These are phyloP conservation scores for Scytalopus superciliaris DNA, from an alignment of 2,113 vertebrate genomes.

Conservation along the genomic window DNA sequence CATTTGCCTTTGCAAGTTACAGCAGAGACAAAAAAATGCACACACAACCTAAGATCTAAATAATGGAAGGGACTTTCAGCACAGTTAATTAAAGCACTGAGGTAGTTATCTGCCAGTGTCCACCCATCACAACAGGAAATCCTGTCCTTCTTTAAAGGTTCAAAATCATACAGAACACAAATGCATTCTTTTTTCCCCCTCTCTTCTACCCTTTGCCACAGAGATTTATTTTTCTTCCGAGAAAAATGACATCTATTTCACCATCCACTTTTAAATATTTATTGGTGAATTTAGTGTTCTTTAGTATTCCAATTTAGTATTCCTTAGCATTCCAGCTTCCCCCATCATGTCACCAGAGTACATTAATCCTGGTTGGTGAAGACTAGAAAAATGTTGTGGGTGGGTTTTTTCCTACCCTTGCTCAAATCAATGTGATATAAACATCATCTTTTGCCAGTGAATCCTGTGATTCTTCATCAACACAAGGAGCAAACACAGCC, in stretches of 20 bases:
- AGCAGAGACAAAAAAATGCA: neutral
- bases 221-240: neutral
- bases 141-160: neutral
- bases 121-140: neutral
- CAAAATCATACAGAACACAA: neutral
- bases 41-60: neutral
- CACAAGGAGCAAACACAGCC: neutral
- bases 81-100: neutral
- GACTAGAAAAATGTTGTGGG: neutral
- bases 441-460: neutral
- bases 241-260: neutral
- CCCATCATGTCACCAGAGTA: neutral
- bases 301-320: neutral
- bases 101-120: neutral
- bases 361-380: neutral
- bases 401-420: neutral
- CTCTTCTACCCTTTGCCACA: neutral
- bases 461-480: neutral
- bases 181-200: neutral
- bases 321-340: neutral
- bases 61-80: neutral
- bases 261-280: neutral
- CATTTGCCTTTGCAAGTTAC: neutral
- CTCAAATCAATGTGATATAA: neutral
- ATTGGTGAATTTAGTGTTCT: neutral